phyloP scores from a whole-genome alignment of 2,888 invertebrate genomes.

The Elegia similella region DNA sequence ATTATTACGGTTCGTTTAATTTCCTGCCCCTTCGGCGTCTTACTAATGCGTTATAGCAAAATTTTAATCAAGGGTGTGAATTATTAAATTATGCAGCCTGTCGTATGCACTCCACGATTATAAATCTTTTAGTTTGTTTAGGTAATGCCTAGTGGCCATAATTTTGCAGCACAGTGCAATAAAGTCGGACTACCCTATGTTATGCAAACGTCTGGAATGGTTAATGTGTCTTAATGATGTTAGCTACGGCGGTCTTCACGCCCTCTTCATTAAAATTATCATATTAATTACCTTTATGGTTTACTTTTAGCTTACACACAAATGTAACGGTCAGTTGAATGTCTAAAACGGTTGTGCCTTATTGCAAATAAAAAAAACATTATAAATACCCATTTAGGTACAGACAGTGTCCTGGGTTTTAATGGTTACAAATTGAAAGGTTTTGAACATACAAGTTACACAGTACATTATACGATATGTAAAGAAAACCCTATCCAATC shows the following conservation, averaged over 20 bases:
- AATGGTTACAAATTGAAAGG: too few species aligned
- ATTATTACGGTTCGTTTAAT: slow-evolving; percentile 79
- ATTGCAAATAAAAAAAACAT: too few species aligned
- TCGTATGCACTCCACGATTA: slow-evolving; percentile 74
- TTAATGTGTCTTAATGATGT: slow-evolving; percentile 32
- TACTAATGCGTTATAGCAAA: slow-evolving; percentile 75
- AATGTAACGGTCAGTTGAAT: too few species aligned
- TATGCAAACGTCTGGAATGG: slow-evolving; percentile 42
- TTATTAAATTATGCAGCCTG: slow-evolving; percentile 80
- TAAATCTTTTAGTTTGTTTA: slow-evolving; percentile 72
- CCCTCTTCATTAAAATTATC: slow-evolving; percentile 24
- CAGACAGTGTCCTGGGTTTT: too few species aligned
- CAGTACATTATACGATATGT: too few species aligned
- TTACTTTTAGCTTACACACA: not conserved
- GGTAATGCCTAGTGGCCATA: slow-evolving; percentile 45
- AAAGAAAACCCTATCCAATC: too few species aligned
- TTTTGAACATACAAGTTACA: too few species aligned
- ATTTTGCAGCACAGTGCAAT: slow-evolving; percentile 42
- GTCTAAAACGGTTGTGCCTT: too few species aligned
- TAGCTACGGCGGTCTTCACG: slow-evolving; percentile 16
- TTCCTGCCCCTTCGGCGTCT: slow-evolving; percentile 70
- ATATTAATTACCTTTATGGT: slow-evolving; percentile 19
- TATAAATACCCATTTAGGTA: too few species aligned
- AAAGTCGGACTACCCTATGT: slow-evolving; percentile 39
- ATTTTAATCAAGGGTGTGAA: slow-evolving; percentile 80